A percentile compares a stretch with the other conserved stretches of the same genome.
These are phyloP conservation scores for Polydrusus tereticollis DNA, from an alignment of 2,888 invertebrate species.

Conservation along the genomic window DNA sequence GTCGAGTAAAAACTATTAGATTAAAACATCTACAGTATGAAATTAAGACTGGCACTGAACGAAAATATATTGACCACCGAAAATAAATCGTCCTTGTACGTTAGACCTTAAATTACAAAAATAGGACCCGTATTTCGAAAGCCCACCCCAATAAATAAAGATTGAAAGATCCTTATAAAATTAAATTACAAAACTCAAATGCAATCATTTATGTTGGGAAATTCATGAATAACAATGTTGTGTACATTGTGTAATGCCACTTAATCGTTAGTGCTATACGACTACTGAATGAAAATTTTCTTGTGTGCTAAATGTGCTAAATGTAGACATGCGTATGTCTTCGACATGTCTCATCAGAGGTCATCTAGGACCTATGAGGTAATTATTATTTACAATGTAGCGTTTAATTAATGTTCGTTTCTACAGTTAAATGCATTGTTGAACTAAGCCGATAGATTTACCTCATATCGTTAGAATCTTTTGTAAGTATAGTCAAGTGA, in stretches of 20 bases:
- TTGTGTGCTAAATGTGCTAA: conserved; percentile 8
- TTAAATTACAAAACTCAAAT: conserved; percentile 20
- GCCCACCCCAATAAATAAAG: conserved; percentile 3
- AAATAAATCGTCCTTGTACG: too few species aligned
- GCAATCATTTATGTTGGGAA: conserved; percentile 37
- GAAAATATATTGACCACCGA: too few species aligned
- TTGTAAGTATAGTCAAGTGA: too few species aligned
- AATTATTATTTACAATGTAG: background rate
- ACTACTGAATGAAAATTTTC: conserved; percentile 28
- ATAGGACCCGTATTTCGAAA: too few species aligned
- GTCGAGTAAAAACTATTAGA: too few species aligned
- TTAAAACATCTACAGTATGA: too few species aligned
- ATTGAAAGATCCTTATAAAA: conserved; percentile 24
- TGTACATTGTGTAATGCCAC: conserved; percentile 16
- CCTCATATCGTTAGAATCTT: too few species aligned
- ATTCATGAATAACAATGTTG: conserved; percentile 17
- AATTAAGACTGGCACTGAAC: too few species aligned
- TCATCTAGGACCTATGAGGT: background rate
- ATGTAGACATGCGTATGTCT: background rate
- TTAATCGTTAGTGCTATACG: conserved; percentile 4
- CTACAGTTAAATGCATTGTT: too few species aligned
- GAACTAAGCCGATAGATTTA: too few species aligned
- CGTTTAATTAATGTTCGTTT: background rate
- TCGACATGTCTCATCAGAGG: conserved; percentile 1
- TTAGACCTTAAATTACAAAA: too few species aligned